Conservation (phyloP, 1,140 invertebrate species). For the Pygmarrhopalites habei region DNA sequence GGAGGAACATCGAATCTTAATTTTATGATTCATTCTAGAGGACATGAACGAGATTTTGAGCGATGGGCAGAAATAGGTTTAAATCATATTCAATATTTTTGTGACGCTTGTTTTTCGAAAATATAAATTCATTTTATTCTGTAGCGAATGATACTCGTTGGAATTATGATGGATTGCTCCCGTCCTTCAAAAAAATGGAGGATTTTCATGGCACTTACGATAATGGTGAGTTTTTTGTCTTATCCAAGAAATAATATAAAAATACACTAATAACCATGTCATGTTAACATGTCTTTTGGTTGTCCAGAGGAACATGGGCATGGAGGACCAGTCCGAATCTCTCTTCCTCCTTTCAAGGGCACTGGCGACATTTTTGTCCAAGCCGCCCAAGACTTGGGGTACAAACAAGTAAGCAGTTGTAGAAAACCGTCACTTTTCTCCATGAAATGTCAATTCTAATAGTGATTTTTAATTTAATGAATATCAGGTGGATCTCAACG, state of each 20-base stretch:
- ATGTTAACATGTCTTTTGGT: too few species aligned
- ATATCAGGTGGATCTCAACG: slow-evolving; percentile 31
- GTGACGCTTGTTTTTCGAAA: too few species aligned
- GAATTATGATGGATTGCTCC: slow-evolving; percentile 55
- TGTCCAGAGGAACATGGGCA: slow-evolving; percentile 12
- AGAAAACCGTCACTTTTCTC: too few species aligned
- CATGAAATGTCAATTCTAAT: too few species aligned
- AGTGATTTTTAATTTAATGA: too few species aligned
- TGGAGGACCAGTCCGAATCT: slow-evolving; percentile 21
- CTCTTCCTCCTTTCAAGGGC: slow-evolving; percentile 21
- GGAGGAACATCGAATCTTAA: slow-evolving; percentile 57
- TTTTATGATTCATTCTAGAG: slow-evolving; percentile 58
- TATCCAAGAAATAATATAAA: too few species aligned
- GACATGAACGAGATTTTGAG: slow-evolving; percentile 58
- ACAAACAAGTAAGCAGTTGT: too few species aligned
- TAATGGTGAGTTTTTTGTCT: too few species aligned
- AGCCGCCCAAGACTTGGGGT: slow-evolving; percentile 25
- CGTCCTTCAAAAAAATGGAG: slow-evolving; percentile 79
- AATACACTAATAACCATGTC: too few species aligned
- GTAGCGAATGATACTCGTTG: slow-evolving; percentile 50
- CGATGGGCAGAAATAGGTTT: slow-evolving; percentile 49
- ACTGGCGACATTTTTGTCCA: slow-evolving; percentile 18
- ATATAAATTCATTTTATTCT: too few species aligned
- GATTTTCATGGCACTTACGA: slow-evolving; percentile 45
- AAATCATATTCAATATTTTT: too few species aligned